Evolutionary conservation across 2,113 vertebrate genomes (phyloP).

Genomic region (Euleptes europaea): DNA sequence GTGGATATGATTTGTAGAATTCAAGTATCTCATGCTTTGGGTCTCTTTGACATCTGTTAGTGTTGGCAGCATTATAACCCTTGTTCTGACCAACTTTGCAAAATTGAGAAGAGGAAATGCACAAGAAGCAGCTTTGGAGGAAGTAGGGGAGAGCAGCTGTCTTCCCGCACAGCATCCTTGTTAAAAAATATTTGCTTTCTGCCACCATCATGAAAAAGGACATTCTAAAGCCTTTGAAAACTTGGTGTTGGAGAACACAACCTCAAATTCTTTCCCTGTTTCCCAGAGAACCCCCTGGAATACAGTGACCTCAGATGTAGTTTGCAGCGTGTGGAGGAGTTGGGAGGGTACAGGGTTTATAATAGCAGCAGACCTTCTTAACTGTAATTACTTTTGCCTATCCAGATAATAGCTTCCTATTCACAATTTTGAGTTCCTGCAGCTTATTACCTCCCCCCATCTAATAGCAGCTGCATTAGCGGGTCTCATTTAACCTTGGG

Average conservation of each 20-base stretch:
- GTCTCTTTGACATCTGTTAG: background rate
- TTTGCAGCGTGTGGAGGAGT: background rate
- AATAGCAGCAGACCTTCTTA: background rate
- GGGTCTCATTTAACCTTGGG: background rate
- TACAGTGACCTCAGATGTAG: background rate
- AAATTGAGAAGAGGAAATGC: background rate
- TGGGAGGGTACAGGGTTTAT: background rate
- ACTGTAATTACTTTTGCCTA: background rate
- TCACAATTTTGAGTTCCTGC: background rate
- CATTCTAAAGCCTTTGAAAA: background rate
- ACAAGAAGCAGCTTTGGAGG: background rate
- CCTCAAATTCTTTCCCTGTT: background rate
- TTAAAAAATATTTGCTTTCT: background rate
- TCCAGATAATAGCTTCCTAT: background rate
- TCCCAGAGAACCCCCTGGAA: background rate
- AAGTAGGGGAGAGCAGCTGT: background rate
- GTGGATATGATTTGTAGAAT: background rate
- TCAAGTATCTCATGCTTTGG: background rate
- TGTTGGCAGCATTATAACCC: background rate
- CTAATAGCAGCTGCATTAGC: background rate
- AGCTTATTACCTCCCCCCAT: background rate
- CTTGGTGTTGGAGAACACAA: background rate
- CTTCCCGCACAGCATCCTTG: background rate
- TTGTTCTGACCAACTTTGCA: background rate
- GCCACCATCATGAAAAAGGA: background rate